phyloP scores from a whole-genome alignment of 2,113 vertebrate genomes.

The Sula dactylatra region DNA sequence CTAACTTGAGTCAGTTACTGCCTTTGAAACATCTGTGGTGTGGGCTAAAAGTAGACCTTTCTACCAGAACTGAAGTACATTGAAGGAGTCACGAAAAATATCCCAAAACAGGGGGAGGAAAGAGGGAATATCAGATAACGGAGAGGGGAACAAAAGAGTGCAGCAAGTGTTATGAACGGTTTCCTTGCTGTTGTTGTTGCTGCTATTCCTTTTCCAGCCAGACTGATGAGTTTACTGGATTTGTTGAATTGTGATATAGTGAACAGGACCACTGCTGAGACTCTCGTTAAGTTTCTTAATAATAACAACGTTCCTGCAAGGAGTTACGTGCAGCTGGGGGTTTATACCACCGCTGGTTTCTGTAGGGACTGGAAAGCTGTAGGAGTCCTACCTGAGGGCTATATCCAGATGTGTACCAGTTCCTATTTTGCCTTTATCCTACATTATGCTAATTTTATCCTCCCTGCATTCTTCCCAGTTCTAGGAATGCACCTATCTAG shows the following conservation, averaged over 20 bases:
- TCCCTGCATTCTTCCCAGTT: neutral
- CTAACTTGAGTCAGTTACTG: constrained; percentile 31
- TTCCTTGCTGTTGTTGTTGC: neutral
- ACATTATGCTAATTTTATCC: neutral
- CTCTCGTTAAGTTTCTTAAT: neutral
- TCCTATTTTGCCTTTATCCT: neutral
- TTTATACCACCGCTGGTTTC: neutral
- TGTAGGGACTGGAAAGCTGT: neutral
- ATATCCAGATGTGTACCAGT: neutral
- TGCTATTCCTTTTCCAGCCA: neutral
- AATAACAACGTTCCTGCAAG: neutral
- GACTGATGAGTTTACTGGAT: neutral
- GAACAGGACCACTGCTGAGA: neutral
- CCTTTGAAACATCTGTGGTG: constrained; percentile 49
- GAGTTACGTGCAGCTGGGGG: neutral
- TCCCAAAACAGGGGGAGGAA: neutral
- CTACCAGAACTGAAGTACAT: neutral
- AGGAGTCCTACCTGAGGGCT: neutral
- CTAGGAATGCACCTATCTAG: neutral
- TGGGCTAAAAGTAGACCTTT: constrained; percentile 23
- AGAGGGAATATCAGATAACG: neutral
- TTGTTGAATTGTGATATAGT: neutral
- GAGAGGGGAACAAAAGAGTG: neutral
- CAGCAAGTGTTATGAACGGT: neutral
- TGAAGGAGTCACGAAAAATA: constrained; percentile 7